phyloP scores from a whole-genome alignment of 2,888 invertebrate species.

The Torymus texanus region DNA sequence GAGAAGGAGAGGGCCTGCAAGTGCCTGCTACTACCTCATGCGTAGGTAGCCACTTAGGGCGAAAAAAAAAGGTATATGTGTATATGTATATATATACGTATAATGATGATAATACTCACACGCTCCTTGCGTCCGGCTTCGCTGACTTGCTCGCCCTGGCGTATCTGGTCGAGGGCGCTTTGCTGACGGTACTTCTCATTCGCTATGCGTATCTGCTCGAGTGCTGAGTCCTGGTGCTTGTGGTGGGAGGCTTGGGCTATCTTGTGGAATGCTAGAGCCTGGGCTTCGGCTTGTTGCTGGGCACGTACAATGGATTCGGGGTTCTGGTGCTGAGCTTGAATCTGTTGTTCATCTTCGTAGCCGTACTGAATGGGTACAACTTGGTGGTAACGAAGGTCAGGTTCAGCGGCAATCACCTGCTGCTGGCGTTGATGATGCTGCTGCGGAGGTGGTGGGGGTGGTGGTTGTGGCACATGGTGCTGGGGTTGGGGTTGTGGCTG shows the following conservation, averaged over 20 bases:
- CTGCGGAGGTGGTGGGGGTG: background rate
- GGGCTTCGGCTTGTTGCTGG: slow-evolving; percentile 69
- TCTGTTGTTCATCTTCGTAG: slow-evolving; percentile 59
- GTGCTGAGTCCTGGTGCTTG: slow-evolving; percentile 68
- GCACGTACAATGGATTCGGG: slow-evolving; percentile 64
- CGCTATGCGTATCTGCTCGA: slow-evolving; percentile 69
- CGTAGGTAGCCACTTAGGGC: background rate
- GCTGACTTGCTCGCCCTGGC: slow-evolving; percentile 69
- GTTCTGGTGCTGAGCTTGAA: slow-evolving; percentile 46
- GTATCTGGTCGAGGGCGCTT: slow-evolving; percentile 71
- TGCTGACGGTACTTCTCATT: slow-evolving; percentile 67
- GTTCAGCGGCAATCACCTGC: slow-evolving; percentile 19
- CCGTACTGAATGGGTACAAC: slow-evolving; percentile 60
- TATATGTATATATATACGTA: too few relatives aligned
- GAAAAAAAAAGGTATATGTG: background rate
- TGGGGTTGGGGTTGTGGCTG: slow-evolving; percentile 16
- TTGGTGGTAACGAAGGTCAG: slow-evolving; percentile 58
- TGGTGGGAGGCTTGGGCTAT: slow-evolving; percentile 68
- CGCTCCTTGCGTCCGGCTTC: slow-evolving; percentile 68
- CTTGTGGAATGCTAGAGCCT: slow-evolving; percentile 71
- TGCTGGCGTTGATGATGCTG: slow-evolving; percentile 37
- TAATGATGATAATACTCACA: slow-evolving; percentile 33
- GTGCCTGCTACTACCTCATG: background rate
- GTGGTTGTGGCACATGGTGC: background rate
- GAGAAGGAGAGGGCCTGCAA: too few relatives aligned